Percentiles rank a stretch among this genome's conserved stretches.
Conservation (phyloP, 2,113 vertebrate species). For the Sclerurus mexicanus region DNA sequence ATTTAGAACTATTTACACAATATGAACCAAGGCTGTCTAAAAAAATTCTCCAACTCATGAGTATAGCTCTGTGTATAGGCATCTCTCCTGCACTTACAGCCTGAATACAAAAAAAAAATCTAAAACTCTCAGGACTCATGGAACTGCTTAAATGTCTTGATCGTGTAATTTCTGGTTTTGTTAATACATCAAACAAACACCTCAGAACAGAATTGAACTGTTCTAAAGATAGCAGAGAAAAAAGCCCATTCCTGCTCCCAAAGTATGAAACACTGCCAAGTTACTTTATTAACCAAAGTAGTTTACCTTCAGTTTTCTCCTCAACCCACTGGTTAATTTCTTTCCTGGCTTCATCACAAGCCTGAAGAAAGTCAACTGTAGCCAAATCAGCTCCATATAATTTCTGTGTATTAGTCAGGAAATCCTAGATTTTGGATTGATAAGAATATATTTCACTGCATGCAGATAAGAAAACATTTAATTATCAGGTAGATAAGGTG, state of each 20-base stretch:
- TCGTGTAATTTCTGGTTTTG: not conserved
- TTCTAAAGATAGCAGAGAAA: not conserved
- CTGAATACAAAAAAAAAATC: not conserved
- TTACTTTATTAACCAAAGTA: not conserved
- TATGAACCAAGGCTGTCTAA: not conserved
- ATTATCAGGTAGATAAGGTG: not conserved
- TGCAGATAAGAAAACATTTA: not conserved
- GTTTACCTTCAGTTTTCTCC: slow-evolving; percentile 86
- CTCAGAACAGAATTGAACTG: not conserved
- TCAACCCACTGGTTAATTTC: slow-evolving; percentile 91
- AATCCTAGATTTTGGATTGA: slow-evolving; percentile 71
- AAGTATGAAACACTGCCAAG: not conserved
- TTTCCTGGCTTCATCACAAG: slow-evolving; percentile 73
- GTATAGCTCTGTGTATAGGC: not conserved
- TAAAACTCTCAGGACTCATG: not conserved
- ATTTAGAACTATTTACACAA: not conserved
- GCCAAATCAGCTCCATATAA: slow-evolving; percentile 85
- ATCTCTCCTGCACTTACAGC: not conserved
- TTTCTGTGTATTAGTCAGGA: slow-evolving; percentile 80
- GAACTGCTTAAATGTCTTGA: not conserved
- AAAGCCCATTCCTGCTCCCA: not conserved
- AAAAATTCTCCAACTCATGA: not conserved
- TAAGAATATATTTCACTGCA: not conserved
- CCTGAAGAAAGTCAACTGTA: slow-evolving; percentile 81
- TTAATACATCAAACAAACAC: not conserved